phyloP scores from a whole-genome alignment of 2,797 vertebrate genomes.

The Staurois parvus region DNA sequence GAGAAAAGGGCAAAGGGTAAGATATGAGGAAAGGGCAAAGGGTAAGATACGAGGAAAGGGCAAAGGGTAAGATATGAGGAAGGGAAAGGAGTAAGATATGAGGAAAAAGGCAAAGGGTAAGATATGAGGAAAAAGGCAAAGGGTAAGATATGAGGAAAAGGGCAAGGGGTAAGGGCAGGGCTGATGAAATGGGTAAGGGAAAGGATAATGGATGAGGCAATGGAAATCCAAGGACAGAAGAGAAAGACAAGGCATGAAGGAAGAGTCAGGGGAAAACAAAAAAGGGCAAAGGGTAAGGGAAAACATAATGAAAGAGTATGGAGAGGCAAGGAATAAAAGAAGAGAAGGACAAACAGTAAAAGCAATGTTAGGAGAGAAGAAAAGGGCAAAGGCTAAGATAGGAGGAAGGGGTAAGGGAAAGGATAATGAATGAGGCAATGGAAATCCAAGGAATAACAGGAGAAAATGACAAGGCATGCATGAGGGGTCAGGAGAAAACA shows the following conservation, averaged over 20 bases:
- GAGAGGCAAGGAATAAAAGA: too few relatives aligned
- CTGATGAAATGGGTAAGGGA: background rate
- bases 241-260: background rate
- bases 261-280: background rate
- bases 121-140: background rate
- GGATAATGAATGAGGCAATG: background rate
- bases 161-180: background rate
- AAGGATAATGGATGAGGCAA: background rate
- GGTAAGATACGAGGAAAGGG: background rate
- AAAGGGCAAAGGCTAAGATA: too few relatives aligned
- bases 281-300: background rate
- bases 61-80: background rate
- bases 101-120: background rate
- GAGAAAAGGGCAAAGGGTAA: too few relatives aligned
- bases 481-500: background rate
- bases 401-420: background rate
- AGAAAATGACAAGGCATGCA: background rate
- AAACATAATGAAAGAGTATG: too few relatives aligned
- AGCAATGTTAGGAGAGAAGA: too few relatives aligned
- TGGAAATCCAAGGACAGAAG: background rate
- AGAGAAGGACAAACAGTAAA: background rate
- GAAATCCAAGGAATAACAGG: too few relatives aligned
- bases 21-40: background rate
- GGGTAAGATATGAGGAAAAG: too few relatives aligned
- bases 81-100: background rate